Percentiles rank a stretch among this genome's conserved stretches.
These are phyloP conservation scores for Drosophila basisetae DNA, from an alignment of 2,888 invertebrate species.

Conservation along the genomic window DNA sequence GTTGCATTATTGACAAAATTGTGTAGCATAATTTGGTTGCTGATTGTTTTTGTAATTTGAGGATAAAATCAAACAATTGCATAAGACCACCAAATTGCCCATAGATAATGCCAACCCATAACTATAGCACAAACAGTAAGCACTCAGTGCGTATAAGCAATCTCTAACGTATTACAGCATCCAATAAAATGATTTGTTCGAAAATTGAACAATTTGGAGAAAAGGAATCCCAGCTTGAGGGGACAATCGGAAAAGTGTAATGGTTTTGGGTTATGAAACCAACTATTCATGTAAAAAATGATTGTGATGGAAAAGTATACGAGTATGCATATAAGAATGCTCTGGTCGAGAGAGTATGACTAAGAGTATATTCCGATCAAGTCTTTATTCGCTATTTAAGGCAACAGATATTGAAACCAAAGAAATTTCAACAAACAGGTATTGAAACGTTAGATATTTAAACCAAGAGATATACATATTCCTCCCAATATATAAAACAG, in stretches of 20 bases:
- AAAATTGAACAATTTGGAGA: constrained; percentile 2
- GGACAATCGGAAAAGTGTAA: neutral
- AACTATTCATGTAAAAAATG: neutral
- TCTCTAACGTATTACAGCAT: neutral
- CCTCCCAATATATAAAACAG: neutral
- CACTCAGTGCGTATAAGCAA: constrained; percentile 20
- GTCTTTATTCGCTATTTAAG: neutral
- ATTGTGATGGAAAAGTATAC: neutral
- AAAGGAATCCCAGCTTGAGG: neutral
- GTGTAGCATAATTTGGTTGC: constrained; percentile 33
- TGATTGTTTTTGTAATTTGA: constrained; percentile 40
- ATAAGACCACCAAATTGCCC: constrained; percentile 25
- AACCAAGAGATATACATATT: no score
- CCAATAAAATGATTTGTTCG: neutral
- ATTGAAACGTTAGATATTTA: neutral
- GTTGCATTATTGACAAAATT: constrained; percentile 47
- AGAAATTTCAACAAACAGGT: neutral
- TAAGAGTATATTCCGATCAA: neutral
- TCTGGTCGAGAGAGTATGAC: neutral
- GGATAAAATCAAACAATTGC: constrained; percentile 49
- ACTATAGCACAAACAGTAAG: neutral
- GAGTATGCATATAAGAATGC: neutral
- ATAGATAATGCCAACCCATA: constrained; percentile 7
- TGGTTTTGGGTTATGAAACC: neutral
- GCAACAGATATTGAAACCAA: neutral